Base-by-base conservation (phyloP, 2,888 invertebrate species). In the Pandemis cinnamomeana region DNA sequence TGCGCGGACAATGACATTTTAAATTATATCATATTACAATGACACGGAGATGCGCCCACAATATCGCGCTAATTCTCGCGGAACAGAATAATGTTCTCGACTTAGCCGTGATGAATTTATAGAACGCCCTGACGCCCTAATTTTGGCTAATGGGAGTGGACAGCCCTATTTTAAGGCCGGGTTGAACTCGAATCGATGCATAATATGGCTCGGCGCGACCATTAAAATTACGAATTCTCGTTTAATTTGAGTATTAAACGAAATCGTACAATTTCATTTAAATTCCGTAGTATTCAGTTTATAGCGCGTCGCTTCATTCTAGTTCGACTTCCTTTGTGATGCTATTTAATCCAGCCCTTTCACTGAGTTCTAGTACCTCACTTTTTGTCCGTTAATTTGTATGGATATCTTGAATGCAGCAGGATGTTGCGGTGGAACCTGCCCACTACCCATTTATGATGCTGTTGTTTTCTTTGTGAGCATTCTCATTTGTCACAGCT, bases 21-120 rank as follows among this genome's bases (percentile, higher is more conserved):
- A 92, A 92, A 92, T 91, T 89, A 88, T 91, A 86, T 86, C 88
- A 88, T 86, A 87, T 84, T 84, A 85, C 83, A 85, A 82, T 81
- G 80, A 80, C 79, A 79, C 76, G 78, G 58, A 60, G 75, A 73
- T 69, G 71, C 79, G 83, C 81, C 81, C 78, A 91, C 89, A 89
- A 89, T 89, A 77, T 84, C 77, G 83, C 79, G 74, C 85, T 87
- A 90, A 90, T 91, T 89, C 85, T 78, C 68, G 80, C 62, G 55
- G 15, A 7, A 68, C 69, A 11, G 75, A 68, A 75, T 85, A 87
- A 86, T 88, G 85, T 83, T 81, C 78, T 78, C 82, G 80, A 80
- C 78, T 83, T 79, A 75, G 79, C 82, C 83, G 86, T 85, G 84
- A 85, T 87, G 83, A 87, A 88, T 88, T 89, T 89, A 87, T 84